phyloP scores from a whole-genome alignment of 2,113 vertebrate genomes.

The Pitta sordida region DNA sequence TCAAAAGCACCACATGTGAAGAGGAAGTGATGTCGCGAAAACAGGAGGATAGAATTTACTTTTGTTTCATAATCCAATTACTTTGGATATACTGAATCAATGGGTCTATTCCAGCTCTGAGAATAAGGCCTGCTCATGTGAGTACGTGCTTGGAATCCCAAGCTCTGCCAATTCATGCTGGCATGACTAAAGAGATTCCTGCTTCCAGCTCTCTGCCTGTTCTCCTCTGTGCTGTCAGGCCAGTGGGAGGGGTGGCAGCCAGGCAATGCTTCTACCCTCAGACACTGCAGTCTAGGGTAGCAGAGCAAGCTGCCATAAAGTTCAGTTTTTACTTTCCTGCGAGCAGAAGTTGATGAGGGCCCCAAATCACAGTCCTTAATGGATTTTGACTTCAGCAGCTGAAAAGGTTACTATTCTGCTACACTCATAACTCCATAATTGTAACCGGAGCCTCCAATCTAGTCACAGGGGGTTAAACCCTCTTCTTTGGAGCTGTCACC shows the following conservation, averaged over 20 bases:
- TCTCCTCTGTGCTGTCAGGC: not conserved
- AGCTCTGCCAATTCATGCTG: conserved; percentile 17
- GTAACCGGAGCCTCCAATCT: not conserved
- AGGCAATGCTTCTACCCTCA: not conserved
- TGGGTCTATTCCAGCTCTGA: conserved; percentile 23
- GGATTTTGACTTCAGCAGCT: not conserved
- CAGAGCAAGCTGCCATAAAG: not conserved
- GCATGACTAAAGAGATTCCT: not conserved
- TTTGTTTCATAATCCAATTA: conserved; percentile 33
- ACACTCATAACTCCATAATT: not conserved
- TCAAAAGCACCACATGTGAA: not conserved
- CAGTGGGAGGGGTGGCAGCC: not conserved
- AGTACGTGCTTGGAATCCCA: conserved; percentile 43
- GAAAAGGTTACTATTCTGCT: not conserved
- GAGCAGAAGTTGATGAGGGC: not conserved
- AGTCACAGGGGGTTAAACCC: not conserved
- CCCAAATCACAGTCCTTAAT: not conserved
- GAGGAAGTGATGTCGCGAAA: conserved; percentile 1
- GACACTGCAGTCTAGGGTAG: not conserved
- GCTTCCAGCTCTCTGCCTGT: not conserved
- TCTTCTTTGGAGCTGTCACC: not conserved
- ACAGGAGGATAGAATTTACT: not conserved
- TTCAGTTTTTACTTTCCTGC: not conserved
- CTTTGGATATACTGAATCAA: conserved; percentile 16
- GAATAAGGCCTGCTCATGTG: not conserved